Conservation (phyloP, 1,140 invertebrate genomes). For the Drosophila ironensis region DNA sequence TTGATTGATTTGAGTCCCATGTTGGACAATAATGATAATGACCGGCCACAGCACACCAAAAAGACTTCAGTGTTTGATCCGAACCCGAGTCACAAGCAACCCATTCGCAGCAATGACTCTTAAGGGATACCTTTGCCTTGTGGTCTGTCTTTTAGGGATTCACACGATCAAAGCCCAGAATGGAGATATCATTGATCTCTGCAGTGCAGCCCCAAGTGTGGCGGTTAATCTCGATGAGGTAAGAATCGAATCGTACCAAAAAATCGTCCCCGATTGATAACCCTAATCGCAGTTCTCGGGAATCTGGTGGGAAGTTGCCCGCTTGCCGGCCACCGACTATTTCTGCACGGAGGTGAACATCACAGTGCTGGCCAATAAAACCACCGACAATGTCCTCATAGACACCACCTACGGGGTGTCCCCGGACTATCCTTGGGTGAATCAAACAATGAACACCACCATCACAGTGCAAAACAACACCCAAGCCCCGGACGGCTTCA, state of each 20-base stretch:
- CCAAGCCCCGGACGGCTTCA: slow-evolving; percentile 7
- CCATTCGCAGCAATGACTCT: slow-evolving; percentile 27
- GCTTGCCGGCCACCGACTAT: slow-evolving; percentile 30
- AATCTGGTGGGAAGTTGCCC: slow-evolving; percentile 69
- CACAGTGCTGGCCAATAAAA: slow-evolving; percentile 18
- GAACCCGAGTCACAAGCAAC: slow-evolving; percentile 25
- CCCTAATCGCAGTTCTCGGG: slow-evolving; percentile 45
- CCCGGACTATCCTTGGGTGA: slow-evolving; percentile 56
- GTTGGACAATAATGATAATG: slow-evolving; percentile 18
- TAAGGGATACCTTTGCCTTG: slow-evolving; percentile 8
- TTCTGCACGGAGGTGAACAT: slow-evolving; percentile 60
- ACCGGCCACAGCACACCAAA: background rate
- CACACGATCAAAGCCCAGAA: slow-evolving; percentile 9
- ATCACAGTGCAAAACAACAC: slow-evolving; percentile 11
- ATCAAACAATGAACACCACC: slow-evolving; percentile 70
- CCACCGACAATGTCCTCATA: slow-evolving; percentile 40
- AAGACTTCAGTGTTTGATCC: slow-evolving; percentile 15
- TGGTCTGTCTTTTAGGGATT: slow-evolving; percentile 14
- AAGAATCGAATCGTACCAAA: background rate
- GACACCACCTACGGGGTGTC: slow-evolving; percentile 56
- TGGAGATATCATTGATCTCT: background rate
- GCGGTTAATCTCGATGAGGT: slow-evolving; percentile 39
- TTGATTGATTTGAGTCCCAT: slow-evolving; percentile 54
- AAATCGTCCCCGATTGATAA: background rate
- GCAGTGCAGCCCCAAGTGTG: background rate